phyloP scores from a whole-genome alignment of 2,797 vertebrate genomes.

The Sus cebifrons region DNA sequence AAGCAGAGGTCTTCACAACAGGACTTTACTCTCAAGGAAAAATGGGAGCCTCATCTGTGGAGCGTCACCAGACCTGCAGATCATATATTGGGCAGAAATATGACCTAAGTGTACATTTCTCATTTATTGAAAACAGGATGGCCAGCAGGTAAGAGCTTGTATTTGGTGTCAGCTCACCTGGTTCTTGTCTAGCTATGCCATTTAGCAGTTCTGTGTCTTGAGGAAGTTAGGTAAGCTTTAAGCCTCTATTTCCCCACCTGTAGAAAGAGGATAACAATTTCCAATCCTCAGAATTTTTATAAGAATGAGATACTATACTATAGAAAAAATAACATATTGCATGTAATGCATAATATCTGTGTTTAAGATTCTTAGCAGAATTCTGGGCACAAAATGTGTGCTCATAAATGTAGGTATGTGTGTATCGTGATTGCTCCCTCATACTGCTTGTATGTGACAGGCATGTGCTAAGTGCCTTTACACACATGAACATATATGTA shows the following conservation, averaged over 20 bases:
- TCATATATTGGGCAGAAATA: not conserved
- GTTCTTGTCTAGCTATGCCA: not conserved
- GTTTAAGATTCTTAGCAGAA: conserved; percentile 3
- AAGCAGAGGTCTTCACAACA: not conserved
- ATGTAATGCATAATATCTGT: not conserved
- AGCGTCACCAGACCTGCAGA: not conserved
- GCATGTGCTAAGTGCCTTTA: not conserved
- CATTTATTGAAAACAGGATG: not conserved
- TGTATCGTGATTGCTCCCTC: not conserved
- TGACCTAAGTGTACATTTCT: not conserved
- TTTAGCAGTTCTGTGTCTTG: not conserved
- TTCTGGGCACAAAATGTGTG: not conserved
- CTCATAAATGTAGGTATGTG: not conserved
- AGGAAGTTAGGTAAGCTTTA: not conserved
- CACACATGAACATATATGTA: not conserved
- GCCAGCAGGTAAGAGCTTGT: not conserved
- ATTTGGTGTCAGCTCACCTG: not conserved
- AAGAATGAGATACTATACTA: not conserved
- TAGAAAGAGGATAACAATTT: conserved; percentile 26
- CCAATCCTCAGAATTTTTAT: not conserved
- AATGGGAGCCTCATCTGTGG: not conserved
- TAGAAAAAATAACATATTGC: not conserved
- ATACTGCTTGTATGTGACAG: not conserved
- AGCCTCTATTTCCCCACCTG: not conserved
- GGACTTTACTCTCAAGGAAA: not conserved